phyloP scores from a whole-genome alignment of 2,888 invertebrate species.

The Rhamphomyia laevipes region DNA sequence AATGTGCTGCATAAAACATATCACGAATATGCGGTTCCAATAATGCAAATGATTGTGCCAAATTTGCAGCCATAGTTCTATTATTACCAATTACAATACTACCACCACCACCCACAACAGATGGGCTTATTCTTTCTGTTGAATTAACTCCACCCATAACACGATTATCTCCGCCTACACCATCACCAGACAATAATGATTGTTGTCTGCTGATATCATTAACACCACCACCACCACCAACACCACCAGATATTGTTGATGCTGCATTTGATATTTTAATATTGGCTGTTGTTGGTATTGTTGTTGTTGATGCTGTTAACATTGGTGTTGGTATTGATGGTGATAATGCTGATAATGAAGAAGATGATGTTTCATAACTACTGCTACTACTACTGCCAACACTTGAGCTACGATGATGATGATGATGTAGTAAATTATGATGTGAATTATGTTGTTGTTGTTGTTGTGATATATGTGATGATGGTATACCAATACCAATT shows the following conservation, averaged over 20 bases:
- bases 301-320: constrained; percentile 9
- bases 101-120: too few species aligned
- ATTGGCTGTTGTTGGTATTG: constrained; percentile 22
- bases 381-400: constrained; percentile 31
- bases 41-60: constrained; percentile 39
- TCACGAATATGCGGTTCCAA: constrained; percentile 48
- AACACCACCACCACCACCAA: constrained; percentile 2
- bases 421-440: background rate
- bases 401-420: constrained; percentile 25
- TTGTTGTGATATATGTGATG: background rate
- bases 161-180: background rate
- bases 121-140: too few species aligned
- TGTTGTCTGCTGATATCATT: constrained; percentile 5
- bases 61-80: constrained; percentile 28
- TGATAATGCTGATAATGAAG: constrained; percentile 23
- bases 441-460: constrained; percentile 3
- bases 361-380: constrained; percentile 32
- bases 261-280: constrained; percentile 1
- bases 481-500: background rate
- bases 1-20: constrained; percentile 51
- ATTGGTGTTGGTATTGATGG: constrained; percentile 17
- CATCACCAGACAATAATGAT: constrained; percentile 7
- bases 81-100: too few species aligned
- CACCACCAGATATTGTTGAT: constrained; percentile 4
- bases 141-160: too few species aligned